Conservation (phyloP, 1,140 invertebrate genomes). For the Drosophila biarmipes region DNA sequence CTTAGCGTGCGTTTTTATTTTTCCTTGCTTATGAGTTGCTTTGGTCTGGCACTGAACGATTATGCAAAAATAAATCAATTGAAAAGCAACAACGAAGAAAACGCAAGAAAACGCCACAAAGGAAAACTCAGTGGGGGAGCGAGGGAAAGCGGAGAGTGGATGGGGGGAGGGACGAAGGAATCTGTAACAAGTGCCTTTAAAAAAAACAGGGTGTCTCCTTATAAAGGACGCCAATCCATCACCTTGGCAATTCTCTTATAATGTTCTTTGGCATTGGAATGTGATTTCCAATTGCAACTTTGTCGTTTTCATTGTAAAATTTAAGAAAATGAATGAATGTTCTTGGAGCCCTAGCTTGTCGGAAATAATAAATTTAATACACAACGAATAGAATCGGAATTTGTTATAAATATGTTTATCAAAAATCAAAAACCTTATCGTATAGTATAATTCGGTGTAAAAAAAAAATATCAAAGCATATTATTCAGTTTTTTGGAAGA, state of each 20-base stretch:
- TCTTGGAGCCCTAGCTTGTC: too few species aligned
- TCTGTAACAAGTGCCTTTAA: conserved; percentile 69
- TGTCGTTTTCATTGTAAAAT: not conserved
- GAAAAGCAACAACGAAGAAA: conserved; percentile 55
- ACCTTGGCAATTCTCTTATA: conserved; percentile 8
- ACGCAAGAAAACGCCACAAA: conserved; percentile 37
- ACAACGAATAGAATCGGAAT: too few species aligned
- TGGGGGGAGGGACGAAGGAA: conserved; percentile 26
- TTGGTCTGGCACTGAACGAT: conserved; percentile 57
- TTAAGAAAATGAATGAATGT: too few species aligned
- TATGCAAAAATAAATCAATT: conserved; percentile 80
- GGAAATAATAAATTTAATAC: too few species aligned
- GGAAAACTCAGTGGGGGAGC: conserved; percentile 36
- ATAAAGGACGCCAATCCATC: conserved; percentile 8
- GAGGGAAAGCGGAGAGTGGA: not conserved
- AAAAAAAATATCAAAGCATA: too few species aligned
- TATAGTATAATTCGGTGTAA: too few species aligned
- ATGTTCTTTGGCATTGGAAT: not conserved
- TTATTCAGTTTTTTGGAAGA: too few species aligned
- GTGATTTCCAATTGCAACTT: too few species aligned
- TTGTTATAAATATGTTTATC: too few species aligned
- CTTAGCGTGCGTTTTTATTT: conserved; percentile 54
- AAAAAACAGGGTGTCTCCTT: conserved; percentile 18
- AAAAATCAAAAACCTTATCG: too few species aligned
- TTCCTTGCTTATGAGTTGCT: conserved; percentile 53